phyloP scores from a whole-genome alignment of 1,140 invertebrate species.

The Armadillidium nasatum region DNA sequence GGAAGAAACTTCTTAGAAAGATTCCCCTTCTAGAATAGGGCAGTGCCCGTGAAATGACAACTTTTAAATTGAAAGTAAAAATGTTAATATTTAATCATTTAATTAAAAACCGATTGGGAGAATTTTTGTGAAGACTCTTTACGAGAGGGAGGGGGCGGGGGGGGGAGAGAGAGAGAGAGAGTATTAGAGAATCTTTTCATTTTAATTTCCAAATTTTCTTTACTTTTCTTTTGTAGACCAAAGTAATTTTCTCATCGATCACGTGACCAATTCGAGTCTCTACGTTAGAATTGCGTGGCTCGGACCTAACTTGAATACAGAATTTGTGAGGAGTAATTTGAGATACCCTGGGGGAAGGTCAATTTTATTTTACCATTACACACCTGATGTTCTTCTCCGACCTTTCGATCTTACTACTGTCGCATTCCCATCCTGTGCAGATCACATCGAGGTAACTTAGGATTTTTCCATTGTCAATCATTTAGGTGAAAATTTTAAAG shows the following conservation, averaged over 20 bases:
- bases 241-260: conserved; percentile 30
- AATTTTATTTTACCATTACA: conserved; percentile 39
- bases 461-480: not conserved
- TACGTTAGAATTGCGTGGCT: conserved; percentile 36
- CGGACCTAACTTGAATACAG: conserved; percentile 35
- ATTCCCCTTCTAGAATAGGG: too few species aligned
- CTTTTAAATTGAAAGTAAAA: too few species aligned
- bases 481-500: too few species aligned
- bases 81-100: too few species aligned
- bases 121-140: too few species aligned
- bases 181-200: too few species aligned
- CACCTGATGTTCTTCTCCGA: conserved; percentile 34
- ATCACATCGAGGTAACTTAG: not conserved
- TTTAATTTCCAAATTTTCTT: not conserved
- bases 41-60: too few species aligned
- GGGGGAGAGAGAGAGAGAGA: too few species aligned
- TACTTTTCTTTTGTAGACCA: conserved; percentile 23
- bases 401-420: conserved; percentile 37
- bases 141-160: too few species aligned
- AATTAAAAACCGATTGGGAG: too few species aligned
- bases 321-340: conserved; percentile 30
- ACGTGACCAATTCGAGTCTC: conserved; percentile 43
- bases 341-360: conserved; percentile 21
- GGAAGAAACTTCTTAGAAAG: too few species aligned
- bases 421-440: conserved; percentile 34